A percentile compares a stretch with the other conserved stretches of the same genome.
Evolutionary conservation across 1,140 invertebrate species (phyloP).

Genomic region (Formica exsecta): DNA sequence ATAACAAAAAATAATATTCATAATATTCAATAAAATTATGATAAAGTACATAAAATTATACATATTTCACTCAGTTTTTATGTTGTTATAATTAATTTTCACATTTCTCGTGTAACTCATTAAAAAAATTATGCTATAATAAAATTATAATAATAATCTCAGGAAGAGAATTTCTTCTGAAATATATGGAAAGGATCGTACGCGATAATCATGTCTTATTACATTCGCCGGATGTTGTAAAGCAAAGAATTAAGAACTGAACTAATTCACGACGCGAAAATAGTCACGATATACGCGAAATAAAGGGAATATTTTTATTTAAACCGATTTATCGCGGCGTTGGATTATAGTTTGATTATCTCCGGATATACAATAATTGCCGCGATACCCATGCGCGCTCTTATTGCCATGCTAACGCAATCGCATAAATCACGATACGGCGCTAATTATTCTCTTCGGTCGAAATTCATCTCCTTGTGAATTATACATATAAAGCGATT

Average conservation of each 20-base stretch:
- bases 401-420: constrained; percentile 53
- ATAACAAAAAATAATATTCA: too few species aligned
- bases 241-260: constrained; percentile 15
- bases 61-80: background rate
- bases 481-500: constrained; percentile 63
- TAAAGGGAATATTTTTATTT: constrained; percentile 30
- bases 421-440: constrained; percentile 60
- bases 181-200: background rate
- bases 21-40: too few species aligned
- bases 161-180: background rate
- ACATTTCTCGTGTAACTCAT: background rate
- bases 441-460: constrained; percentile 61
- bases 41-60: background rate
- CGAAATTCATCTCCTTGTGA: constrained; percentile 62
- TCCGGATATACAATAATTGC: constrained; percentile 46
- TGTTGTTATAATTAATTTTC: background rate
- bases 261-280: background rate
- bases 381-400: constrained; percentile 35
- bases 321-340: constrained; percentile 24
- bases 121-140: background rate
- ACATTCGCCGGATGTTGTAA: background rate
- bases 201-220: background rate
- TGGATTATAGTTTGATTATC: constrained; percentile 54
- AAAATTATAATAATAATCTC: background rate
- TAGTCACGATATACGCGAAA: background rate